Evolutionary conservation across 2,797 vertebrate species (phyloP).

Genomic region (Poeciliopsis turneri): DNA sequence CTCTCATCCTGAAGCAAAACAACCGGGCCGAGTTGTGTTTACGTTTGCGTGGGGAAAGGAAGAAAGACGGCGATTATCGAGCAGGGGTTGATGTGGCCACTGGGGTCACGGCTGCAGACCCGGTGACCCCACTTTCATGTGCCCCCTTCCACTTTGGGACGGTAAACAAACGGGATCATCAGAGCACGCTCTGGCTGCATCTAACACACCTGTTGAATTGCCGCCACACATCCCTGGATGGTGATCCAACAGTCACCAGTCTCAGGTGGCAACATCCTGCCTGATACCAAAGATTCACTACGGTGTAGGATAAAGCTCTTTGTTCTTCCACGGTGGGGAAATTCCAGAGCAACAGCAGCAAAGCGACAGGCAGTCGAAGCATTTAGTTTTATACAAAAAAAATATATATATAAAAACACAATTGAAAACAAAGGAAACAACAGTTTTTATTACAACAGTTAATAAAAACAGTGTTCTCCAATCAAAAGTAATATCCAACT

Average conservation of each 20-base stretch:
- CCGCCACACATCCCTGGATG: background rate
- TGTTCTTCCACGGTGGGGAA: background rate
- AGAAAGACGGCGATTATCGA: constrained; percentile 26
- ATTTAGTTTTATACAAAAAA: background rate
- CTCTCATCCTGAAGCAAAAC: constrained; percentile 42
- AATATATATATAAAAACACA: background rate
- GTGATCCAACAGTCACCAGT: constrained; percentile 6
- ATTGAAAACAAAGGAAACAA: background rate
- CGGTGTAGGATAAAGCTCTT: background rate
- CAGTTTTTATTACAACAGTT: background rate
- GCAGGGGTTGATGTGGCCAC: constrained; percentile 25
- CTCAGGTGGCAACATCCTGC: background rate
- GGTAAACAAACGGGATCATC: constrained; percentile 56
- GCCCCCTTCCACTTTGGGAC: constrained; percentile 39
- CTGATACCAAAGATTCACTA: background rate
- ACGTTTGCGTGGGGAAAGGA: constrained; percentile 14
- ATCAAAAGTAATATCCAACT: background rate
- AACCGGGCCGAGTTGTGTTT: constrained; percentile 22
- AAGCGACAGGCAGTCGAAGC: background rate
- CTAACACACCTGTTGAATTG: constrained; percentile 30
- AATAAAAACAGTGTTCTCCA: background rate
- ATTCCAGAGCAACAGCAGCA: background rate
- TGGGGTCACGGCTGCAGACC: constrained; percentile 52
- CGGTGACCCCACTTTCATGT: constrained; percentile 53
- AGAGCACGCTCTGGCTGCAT: constrained; percentile 14